These are phyloP conservation scores for Catostylus mosaicus DNA, from an alignment of 30 jellyfish, hydroid and myxozoan species.

Conservation along the genomic window DNA sequence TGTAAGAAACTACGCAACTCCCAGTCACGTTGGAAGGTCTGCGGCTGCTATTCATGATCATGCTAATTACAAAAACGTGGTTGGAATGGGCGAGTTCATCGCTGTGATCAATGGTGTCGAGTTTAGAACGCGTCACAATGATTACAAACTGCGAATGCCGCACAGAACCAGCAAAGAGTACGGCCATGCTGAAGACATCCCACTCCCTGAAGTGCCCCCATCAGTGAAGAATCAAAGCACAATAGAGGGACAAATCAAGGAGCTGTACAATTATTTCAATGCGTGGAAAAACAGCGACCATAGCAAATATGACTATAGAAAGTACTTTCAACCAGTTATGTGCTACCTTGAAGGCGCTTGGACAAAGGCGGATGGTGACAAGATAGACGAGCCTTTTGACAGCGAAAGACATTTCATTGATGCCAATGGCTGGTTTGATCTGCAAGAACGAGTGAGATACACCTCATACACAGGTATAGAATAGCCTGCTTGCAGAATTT, in stretches of 20 bases:
- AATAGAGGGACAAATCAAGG: slow-evolving; percentile 68
- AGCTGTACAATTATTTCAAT: slow-evolving; percentile 78
- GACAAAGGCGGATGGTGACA: slow-evolving; percentile 63
- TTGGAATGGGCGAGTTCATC: slow-evolving; percentile 86
- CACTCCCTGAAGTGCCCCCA: slow-evolving; percentile 88
- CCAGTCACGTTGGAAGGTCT: slow-evolving; percentile 59
- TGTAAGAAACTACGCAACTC: slow-evolving; percentile 39
- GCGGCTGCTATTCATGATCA: slow-evolving; percentile 80
- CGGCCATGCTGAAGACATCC: slow-evolving; percentile 68
- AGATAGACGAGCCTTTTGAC: slow-evolving; percentile 77
- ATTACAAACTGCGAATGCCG: slow-evolving; percentile 67
- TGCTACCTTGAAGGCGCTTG: slow-evolving; percentile 90
- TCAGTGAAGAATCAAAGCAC: slow-evolving; percentile 36
- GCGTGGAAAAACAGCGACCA: slow-evolving; percentile 82
- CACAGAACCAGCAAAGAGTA: slow-evolving; percentile 55
- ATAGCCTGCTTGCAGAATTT: neutral
- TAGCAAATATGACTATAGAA: slow-evolving; percentile 66
- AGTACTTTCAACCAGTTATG: slow-evolving; percentile 76
- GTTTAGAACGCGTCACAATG: slow-evolving; percentile 87
- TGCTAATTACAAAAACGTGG: slow-evolving; percentile 54
- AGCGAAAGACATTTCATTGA: slow-evolving; percentile 82
- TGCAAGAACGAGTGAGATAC: slow-evolving; percentile 64
- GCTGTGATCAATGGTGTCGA: slow-evolving; percentile 82
- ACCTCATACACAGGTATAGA: slow-evolving; percentile 41
- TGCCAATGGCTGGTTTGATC: slow-evolving; percentile 74